Evolutionary conservation across 2,797 vertebrate species (phyloP).

Genomic region (Enteromius paludinosus): DNA sequence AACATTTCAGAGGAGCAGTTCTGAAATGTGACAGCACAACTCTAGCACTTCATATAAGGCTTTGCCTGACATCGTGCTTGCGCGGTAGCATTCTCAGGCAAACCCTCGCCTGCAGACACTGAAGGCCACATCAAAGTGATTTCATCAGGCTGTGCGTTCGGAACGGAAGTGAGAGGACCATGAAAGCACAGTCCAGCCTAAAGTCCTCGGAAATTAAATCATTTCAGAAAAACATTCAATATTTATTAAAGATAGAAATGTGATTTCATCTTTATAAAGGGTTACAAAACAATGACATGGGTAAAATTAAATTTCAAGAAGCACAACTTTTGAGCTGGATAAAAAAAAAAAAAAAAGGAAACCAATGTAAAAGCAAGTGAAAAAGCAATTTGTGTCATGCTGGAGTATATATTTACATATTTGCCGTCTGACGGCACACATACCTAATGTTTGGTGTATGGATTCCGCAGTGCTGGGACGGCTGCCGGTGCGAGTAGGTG

Average conservation of each 20-base stretch:
- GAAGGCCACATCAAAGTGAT: constrained; percentile 59
- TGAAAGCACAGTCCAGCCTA: neutral
- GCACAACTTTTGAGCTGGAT: neutral
- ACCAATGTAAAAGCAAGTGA: neutral
- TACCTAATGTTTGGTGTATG: constrained; percentile 76
- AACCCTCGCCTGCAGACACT: constrained; percentile 40
- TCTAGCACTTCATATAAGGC: neutral
- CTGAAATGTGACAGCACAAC: too few relatives aligned
- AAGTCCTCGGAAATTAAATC: constrained; percentile 64
- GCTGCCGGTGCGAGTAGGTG: constrained; percentile 72
- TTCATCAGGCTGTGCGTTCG: constrained; percentile 2
- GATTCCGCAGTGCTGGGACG: constrained; percentile 74
- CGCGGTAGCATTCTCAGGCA: neutral
- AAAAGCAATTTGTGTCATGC: neutral
- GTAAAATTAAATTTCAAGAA: neutral
- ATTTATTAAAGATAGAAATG: constrained; percentile 22
- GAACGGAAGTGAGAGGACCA: constrained; percentile 4
- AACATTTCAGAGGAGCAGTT: too few relatives aligned
- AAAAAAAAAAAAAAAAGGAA: neutral
- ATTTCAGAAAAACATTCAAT: constrained; percentile 36
- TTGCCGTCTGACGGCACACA: constrained; percentile 46
- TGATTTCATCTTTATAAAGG: neutral
- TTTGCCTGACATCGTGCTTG: neutral
- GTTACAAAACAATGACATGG: neutral
- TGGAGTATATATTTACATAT: neutral